Conservation (phyloP, 23 tunicate genomes). For the Ciona savignyi region DNA sequence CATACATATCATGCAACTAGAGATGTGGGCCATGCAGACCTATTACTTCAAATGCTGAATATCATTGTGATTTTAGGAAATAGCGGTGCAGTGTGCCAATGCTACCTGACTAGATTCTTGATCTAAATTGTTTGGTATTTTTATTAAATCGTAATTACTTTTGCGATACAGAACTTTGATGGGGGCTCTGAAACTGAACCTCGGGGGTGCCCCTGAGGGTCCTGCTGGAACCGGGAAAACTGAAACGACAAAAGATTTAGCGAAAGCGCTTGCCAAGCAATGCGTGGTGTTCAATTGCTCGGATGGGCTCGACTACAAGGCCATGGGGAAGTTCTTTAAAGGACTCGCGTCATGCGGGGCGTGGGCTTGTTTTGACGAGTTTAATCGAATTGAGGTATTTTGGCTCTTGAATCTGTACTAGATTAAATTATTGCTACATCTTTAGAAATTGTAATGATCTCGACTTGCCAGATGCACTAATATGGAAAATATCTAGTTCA, state of each 20-base stretch:
- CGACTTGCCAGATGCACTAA: too few species aligned
- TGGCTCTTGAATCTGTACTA: not conserved
- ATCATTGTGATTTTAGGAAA: not conserved
- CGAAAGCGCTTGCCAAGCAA: slow-evolving; percentile 96
- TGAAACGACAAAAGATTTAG: slow-evolving; percentile 94
- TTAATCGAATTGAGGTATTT: slow-evolving; percentile 90
- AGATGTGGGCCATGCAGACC: too few species aligned
- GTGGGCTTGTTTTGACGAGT: slow-evolving; percentile 99
- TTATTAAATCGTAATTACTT: too few species aligned
- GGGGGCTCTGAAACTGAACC: slow-evolving; percentile 94
- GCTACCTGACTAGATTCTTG: not conserved
- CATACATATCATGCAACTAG: too few species aligned
- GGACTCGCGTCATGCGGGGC: slow-evolving; percentile 99
- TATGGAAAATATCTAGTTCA: too few species aligned
- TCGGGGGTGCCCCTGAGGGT: slow-evolving; percentile 99
- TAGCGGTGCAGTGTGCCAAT: not conserved
- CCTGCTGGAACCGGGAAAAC: slow-evolving; percentile 98
- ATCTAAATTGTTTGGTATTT: too few species aligned
- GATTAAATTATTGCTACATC: too few species aligned
- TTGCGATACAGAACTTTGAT: slow-evolving; percentile 73
- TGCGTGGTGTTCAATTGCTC: slow-evolving; percentile 99
- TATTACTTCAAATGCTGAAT: too few species aligned
- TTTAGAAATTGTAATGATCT: too few species aligned
- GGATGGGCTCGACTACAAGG: slow-evolving; percentile 97
- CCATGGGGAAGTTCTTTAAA: slow-evolving; percentile 98